Conservation (phyloP, 1,140 invertebrate species). For the Brachionus manjavacas region DNA sequence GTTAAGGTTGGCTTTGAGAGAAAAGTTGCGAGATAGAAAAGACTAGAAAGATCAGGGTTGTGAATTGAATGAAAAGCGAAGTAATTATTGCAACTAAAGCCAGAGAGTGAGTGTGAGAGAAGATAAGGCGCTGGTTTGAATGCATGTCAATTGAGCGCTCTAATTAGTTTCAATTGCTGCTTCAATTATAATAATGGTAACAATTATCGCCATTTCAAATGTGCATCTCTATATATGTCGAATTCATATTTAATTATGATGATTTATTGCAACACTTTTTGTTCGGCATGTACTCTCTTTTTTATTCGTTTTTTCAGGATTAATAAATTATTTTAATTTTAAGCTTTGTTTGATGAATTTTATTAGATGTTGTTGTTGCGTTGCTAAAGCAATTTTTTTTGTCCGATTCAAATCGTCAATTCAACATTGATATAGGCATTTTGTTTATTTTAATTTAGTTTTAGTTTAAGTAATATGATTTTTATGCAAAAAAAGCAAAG, state of each 20-base stretch:
- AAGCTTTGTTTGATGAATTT: background rate
- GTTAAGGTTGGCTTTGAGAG: background rate
- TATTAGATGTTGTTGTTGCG: background rate
- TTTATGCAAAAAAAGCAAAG: too few relatives aligned
- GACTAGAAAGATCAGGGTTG: background rate
- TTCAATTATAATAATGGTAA: background rate
- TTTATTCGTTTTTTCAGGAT: background rate
- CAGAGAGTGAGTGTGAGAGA: background rate
- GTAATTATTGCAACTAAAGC: background rate
- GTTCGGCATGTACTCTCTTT: background rate
- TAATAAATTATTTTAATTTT: background rate
- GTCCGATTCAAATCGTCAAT: too few relatives aligned
- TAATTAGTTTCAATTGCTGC: background rate
- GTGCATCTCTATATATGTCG: background rate
- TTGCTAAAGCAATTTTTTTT: background rate
- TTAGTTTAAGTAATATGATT: too few relatives aligned
- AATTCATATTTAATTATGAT: background rate
- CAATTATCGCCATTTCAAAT: background rate
- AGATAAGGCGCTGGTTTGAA: background rate
- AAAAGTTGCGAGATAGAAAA: constrained; percentile 21
- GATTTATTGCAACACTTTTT: background rate
- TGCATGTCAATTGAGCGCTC: background rate
- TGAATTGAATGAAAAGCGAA: background rate
- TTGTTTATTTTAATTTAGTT: too few relatives aligned
- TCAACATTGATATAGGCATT: too few relatives aligned